phyloP scores from a whole-genome alignment of 2,888 invertebrate genomes.

The Drepanosiphum platanoidis region DNA sequence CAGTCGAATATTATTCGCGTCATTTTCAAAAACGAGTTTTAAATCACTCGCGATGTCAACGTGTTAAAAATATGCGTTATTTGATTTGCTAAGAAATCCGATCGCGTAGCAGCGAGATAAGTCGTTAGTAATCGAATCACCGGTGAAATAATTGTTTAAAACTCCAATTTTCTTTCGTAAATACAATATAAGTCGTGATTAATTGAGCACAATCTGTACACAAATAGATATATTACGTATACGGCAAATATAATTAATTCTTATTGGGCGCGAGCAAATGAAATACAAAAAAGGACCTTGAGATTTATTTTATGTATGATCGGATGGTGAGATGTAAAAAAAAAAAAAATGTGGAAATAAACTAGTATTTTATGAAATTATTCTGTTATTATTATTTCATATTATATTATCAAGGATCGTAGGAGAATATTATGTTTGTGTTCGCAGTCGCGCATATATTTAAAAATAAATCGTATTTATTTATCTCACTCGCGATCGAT shows the following conservation, averaged over 20 bases:
- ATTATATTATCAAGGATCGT: conserved; percentile 10
- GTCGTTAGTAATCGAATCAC: neutral
- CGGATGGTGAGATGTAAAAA: too few relatives aligned
- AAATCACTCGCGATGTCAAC: neutral
- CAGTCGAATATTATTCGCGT: too few relatives aligned
- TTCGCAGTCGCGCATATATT: neutral
- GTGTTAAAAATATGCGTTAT: neutral
- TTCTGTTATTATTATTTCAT: neutral
- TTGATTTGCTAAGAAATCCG: neutral
- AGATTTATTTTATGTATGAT: neutral
- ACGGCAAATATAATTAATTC: neutral
- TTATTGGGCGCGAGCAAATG: neutral
- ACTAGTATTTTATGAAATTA: conserved; percentile 24
- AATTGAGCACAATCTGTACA: neutral
- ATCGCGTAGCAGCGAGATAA: neutral
- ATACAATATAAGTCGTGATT: neutral
- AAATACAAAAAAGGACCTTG: neutral
- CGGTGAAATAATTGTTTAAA: neutral
- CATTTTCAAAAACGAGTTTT: neutral
- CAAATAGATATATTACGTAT: neutral
- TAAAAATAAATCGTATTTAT: neutral
- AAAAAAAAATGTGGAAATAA: conserved; percentile 9
- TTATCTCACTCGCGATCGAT: neutral
- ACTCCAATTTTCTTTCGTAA: neutral
- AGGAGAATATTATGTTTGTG: neutral